phyloP scores from a whole-genome alignment of 2,797 vertebrate genomes.

The Lycodopsis pacificus region DNA sequence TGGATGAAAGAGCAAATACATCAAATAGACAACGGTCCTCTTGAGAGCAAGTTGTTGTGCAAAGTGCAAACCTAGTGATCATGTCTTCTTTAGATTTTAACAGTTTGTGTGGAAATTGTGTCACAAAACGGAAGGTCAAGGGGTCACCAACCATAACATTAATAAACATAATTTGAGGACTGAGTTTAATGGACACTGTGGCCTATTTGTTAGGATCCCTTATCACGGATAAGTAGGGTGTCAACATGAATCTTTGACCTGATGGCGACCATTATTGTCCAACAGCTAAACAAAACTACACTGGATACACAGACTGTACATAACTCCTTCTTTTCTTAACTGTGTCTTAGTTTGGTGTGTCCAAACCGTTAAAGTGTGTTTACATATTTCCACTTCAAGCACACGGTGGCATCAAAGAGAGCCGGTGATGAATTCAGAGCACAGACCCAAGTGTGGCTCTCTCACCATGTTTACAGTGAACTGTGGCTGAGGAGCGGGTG shows the following conservation, averaged over 20 bases:
- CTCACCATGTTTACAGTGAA: slow-evolving; percentile 50
- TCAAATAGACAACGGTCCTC: neutral
- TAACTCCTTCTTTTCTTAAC: slow-evolving; percentile 7
- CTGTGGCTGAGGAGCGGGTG: slow-evolving; percentile 17
- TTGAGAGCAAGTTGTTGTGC: neutral
- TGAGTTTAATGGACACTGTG: neutral
- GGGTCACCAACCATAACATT: neutral
- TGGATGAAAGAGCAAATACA: neutral
- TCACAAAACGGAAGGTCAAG: neutral
- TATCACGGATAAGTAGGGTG: neutral
- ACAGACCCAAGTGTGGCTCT: slow-evolving; percentile 34
- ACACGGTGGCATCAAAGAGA: slow-evolving; percentile 52
- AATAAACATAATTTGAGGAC: neutral
- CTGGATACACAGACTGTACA: slow-evolving; percentile 2
- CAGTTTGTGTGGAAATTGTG: neutral
- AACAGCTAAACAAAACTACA: slow-evolving; percentile 1
- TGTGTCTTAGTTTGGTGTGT: slow-evolving; percentile 16
- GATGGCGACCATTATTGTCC: neutral
- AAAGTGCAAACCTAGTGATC: neutral
- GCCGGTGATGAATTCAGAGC: slow-evolving; percentile 45
- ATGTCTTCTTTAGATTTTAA: neutral
- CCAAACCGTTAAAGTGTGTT: slow-evolving; percentile 39
- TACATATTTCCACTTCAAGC: slow-evolving; percentile 54
- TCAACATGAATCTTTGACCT: neutral
- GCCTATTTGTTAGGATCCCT: neutral